These are phyloP conservation scores for Apotomis turbidana DNA, from an alignment of 2,888 invertebrate species.

Conservation along the genomic window DNA sequence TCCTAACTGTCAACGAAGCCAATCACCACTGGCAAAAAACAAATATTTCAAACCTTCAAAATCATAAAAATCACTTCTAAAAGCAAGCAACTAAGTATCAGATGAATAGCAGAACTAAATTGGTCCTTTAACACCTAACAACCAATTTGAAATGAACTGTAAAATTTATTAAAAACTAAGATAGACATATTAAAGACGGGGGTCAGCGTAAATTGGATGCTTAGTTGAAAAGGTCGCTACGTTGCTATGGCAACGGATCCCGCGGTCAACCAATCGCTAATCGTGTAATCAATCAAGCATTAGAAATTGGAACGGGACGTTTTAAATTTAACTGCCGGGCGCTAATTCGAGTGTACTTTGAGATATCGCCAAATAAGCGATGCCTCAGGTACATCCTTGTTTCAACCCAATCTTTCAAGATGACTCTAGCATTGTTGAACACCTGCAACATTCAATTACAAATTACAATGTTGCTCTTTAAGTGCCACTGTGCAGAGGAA, in stretches of 20 bases:
- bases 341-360: no score
- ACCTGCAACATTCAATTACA: no score
- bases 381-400: no score
- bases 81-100: slow-evolving; percentile 24
- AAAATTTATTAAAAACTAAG: slow-evolving; percentile 52
- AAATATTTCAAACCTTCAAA: slow-evolving; percentile 41
- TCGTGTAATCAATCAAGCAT: slow-evolving; percentile 70
- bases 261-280: slow-evolving; percentile 66
- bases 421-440: no score
- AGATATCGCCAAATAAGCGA: no score
- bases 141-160: slow-evolving; percentile 58
- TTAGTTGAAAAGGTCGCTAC: slow-evolving; percentile 48
- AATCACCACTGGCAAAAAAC: slow-evolving; percentile 77
- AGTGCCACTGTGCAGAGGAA: no score
- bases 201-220: slow-evolving; percentile 55
- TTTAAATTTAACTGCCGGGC: slow-evolving; percentile 21
- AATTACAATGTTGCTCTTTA: no score
- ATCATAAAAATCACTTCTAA: slow-evolving; percentile 46
- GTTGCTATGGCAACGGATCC: slow-evolving; percentile 58
- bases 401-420: no score
- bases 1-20: slow-evolving; percentile 79
- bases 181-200: slow-evolving; percentile 44
- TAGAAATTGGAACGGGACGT: slow-evolving; percentile 51
- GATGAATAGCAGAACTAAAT: slow-evolving; percentile 44
- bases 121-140: slow-evolving; percentile 49